Evolutionary conservation across 1,140 invertebrate species (phyloP).

Genomic region (Drosophila setifemur): DNA sequence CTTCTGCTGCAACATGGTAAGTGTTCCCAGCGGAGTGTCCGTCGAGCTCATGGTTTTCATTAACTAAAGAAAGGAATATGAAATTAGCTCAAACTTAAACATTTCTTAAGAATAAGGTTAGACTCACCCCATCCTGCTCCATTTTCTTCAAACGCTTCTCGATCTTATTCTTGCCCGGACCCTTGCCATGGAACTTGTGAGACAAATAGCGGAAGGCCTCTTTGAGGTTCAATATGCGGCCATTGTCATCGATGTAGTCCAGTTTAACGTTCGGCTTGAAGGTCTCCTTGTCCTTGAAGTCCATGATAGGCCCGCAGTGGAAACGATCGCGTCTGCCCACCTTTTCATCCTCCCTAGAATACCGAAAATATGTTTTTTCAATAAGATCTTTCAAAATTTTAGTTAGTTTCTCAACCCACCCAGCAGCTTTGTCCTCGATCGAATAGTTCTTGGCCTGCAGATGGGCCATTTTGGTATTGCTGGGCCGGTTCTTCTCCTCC

Average conservation of each 20-base stretch:
- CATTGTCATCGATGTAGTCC: slow-evolving; percentile 98
- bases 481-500: slow-evolving; percentile 88
- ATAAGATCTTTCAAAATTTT: background rate
- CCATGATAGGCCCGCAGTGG: slow-evolving; percentile 92
- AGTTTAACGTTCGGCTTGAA: slow-evolving; percentile 98
- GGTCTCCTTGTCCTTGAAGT: slow-evolving; percentile 96
- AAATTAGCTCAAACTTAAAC: background rate
- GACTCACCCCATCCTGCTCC: slow-evolving; percentile 93
- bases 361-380: background rate
- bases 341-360: slow-evolving; percentile 92
- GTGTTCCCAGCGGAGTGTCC: slow-evolving; percentile 97
- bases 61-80: slow-evolving; percentile 86
- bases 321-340: slow-evolving; percentile 87
- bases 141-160: slow-evolving; percentile 98
- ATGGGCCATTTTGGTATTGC: slow-evolving; percentile 88
- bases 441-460: slow-evolving; percentile 96
- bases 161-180: slow-evolving; percentile 98
- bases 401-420: slow-evolving; percentile 83
- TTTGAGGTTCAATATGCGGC: slow-evolving; percentile 93
- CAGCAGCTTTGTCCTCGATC: slow-evolving; percentile 97
- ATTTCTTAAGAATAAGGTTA: background rate
- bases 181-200: slow-evolving; percentile 99
- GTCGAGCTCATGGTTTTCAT: slow-evolving; percentile 99
- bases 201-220: slow-evolving; percentile 98
- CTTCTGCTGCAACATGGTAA: slow-evolving; percentile 96